A percentile compares a stretch with the other conserved stretches of the same genome.
Evolutionary conservation across 2,113 vertebrate genomes (phyloP).

Genomic region (Silurus glanis): DNA sequence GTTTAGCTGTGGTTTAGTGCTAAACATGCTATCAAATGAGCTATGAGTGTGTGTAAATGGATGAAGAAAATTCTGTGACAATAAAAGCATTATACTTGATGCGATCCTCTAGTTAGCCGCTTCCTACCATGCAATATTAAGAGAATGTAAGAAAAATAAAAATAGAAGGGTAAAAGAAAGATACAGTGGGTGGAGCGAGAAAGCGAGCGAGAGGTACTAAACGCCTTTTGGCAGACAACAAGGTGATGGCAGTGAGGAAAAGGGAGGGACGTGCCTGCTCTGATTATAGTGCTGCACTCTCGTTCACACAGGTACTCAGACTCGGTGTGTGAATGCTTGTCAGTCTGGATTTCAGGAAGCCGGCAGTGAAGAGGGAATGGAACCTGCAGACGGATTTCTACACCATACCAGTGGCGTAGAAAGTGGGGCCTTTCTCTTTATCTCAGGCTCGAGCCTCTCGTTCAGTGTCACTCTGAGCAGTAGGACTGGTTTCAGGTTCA

Average conservation of each 20-base stretch:
- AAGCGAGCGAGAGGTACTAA: constrained; percentile 11
- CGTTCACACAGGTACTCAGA: constrained; percentile 72
- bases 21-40: constrained; percentile 12
- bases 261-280: constrained; percentile 72
- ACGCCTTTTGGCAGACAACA: constrained; percentile 3
- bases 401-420: constrained; percentile 21
- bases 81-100: background rate
- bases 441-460: background rate
- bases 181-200: background rate
- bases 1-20: background rate
- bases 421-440: background rate
- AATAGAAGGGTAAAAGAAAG: constrained; percentile 26
- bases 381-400: constrained; percentile 72
- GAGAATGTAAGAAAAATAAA: background rate
- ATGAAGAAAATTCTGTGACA: background rate
- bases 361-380: constrained; percentile 67
- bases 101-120: background rate
- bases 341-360: constrained; percentile 76
- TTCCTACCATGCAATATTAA: background rate
- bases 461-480: background rate
- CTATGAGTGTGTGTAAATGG: background rate
- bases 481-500: constrained; percentile 39
- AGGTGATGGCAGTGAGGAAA: background rate
- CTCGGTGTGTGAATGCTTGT: constrained; percentile 74
- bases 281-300: constrained; percentile 68